Percentiles rank a stretch among this genome's conserved stretches.
These are phyloP conservation scores for Apodemus sylvaticus DNA, from an alignment of 2,113 vertebrate genomes.

Conservation along the genomic window DNA sequence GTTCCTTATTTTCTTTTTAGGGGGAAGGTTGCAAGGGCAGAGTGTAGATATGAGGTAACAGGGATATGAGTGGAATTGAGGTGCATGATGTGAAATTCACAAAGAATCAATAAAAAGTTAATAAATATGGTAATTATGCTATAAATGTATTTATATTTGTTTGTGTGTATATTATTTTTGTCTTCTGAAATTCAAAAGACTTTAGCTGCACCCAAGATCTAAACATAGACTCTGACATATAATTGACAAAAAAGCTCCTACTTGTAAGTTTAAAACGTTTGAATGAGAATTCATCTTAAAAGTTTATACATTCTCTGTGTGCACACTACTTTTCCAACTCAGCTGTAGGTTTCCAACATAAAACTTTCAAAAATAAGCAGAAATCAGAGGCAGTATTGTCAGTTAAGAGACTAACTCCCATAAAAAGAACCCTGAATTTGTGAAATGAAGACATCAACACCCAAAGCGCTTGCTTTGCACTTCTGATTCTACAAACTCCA, in stretches of 20 bases:
- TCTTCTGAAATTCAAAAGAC: background rate
- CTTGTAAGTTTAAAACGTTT: background rate
- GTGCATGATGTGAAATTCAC: background rate
- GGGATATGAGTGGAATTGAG: background rate
- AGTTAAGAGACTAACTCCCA: background rate
- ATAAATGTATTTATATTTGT: too few species aligned
- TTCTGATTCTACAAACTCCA: background rate
- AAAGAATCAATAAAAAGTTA: too few species aligned
- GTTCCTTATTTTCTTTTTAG: background rate
- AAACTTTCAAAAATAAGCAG: background rate
- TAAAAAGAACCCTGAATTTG: background rate
- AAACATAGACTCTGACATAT: background rate
- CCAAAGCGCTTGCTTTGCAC: background rate
- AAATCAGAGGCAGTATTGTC: background rate
- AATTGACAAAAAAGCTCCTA: background rate
- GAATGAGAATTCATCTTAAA: background rate
- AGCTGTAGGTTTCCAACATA: background rate
- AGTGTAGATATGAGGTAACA: background rate
- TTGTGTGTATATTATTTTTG: background rate
- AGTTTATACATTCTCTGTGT: background rate
- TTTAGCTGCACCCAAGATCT: background rate
- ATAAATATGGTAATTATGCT: too few species aligned
- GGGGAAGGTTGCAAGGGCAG: background rate
- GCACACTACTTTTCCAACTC: background rate
- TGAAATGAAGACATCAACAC: background rate